These are phyloP conservation scores for Porites evermanni DNA, from an alignment of 92 coral and sea anemone species.

Conservation along the genomic window DNA sequence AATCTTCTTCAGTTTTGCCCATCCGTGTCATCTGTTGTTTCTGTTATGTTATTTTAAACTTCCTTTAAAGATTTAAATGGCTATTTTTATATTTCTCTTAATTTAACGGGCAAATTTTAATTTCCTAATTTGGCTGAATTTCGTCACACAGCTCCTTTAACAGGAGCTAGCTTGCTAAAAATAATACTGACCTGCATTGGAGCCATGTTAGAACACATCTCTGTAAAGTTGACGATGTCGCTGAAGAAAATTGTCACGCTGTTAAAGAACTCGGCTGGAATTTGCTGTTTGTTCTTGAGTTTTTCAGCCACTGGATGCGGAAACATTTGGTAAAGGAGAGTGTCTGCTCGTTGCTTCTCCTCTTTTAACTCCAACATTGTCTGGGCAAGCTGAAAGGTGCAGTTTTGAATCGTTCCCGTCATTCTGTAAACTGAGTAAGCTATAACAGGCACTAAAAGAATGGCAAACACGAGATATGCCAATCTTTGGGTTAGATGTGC, in stretches of 20 bases:
- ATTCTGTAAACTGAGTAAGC: slow-evolving; percentile 55
- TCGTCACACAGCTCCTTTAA: too few relatives aligned
- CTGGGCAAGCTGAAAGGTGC: slow-evolving; percentile 49
- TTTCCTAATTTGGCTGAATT: too few relatives aligned
- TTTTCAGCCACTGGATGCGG: slow-evolving; percentile 77
- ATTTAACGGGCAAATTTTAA: too few relatives aligned
- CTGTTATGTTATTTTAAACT: too few relatives aligned
- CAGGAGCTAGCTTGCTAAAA: too few relatives aligned
- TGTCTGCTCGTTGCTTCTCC: slow-evolving; percentile 55
- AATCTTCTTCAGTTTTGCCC: too few relatives aligned
- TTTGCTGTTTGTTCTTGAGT: slow-evolving; percentile 65
- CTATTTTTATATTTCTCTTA: too few relatives aligned
- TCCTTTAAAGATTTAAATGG: too few relatives aligned
- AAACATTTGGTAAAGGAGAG: slow-evolving; percentile 73
- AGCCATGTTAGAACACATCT: slow-evolving; percentile 43
- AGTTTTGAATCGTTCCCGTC: slow-evolving; percentile 72
- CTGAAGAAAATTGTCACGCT: slow-evolving; percentile 81
- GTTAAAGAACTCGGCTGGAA: slow-evolving; percentile 66
- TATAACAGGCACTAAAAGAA: slow-evolving; percentile 61
- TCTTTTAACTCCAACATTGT: slow-evolving; percentile 26
- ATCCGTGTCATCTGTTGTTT: too few relatives aligned
- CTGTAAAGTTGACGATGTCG: slow-evolving; percentile 75
- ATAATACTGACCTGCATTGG: slow-evolving; percentile 26
- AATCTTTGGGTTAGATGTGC: slow-evolving; percentile 17
- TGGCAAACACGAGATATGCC: slow-evolving; percentile 36